Evolutionary conservation across 2,113 vertebrate genomes (phyloP), one percentile per base, ranked within the genome.

Genomic region (Nesogale talazaci): DNA sequence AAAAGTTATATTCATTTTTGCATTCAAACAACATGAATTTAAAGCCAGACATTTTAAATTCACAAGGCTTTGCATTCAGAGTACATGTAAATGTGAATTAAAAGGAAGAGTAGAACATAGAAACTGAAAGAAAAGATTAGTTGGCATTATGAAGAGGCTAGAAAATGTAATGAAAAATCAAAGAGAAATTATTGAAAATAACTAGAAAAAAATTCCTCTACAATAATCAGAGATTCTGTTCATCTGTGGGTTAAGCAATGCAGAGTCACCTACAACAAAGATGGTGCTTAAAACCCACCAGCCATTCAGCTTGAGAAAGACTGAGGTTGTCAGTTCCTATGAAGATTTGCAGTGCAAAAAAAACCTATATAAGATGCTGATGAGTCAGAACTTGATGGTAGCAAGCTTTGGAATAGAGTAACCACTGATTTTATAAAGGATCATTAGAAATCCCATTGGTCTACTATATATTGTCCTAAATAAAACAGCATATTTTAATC

Each of bases 401-500:
- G 46, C 14, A 12, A 52, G 46, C 46, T 52, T 10, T 52, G 46
- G 17, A 40, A n/a, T 1, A 75, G 2, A 38, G 82, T 78, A 40
- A 52, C 72, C 25, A 72, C 63, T 76, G 61, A n/a, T 87, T 93
- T 74, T 34, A 88, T 61, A 63, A 14, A 86, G 17, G 2, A 46
- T 46, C 77, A 22, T n/a, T 75, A 90, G n/a, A 88, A 92, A 90
- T 22, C 25, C 11, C 40, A 67, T 0, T 38, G 8, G 2, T n/a
- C 7, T 34, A 82, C 65, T 79, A 34, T 34, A 15, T 6, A 83
- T 40, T 0, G 16, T 40, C 85, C 85, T 72, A 80, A 92, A 83
- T 70, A 90, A 92, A 88, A 72, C 72, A 81, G 20, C 69, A 3
- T 65, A 36, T n/a, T 84, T 78, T 90, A 81, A 83, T 81, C 25